Evolutionary conservation across 2,797 vertebrate species (phyloP), one percentile per base, ranked within the genome.

Genomic region (Sus cebifrons): DNA sequence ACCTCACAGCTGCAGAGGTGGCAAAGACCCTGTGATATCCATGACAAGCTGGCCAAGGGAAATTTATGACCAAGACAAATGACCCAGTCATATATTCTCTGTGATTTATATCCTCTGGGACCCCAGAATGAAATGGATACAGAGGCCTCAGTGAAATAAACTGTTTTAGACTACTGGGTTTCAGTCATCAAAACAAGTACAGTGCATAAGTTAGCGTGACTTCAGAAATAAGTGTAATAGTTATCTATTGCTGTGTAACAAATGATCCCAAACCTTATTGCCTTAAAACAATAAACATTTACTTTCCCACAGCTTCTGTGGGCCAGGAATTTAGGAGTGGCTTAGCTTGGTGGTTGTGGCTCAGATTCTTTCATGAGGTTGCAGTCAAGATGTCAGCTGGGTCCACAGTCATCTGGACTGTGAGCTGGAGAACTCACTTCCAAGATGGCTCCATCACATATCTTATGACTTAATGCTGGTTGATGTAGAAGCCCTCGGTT

Each of bases 281-380:
- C 6, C 21, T 94, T 71, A 81, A 64, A 74, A 88, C 65, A 83
- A 83, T 49, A 74, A 89, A 52, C 15, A 67, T 40, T 73, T 78
- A 87, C 86, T 81, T 73, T 40, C 25, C 6, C 20, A n/a, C 6
- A 58, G 32, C 58, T 71, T 73, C 23, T 49, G 7, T 8, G 82
- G 14, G 67, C 82, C 68, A 58, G n/a, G 15, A 82, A 32, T 88
- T 87, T 67, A 88, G 32, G n/a, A 44, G 44, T 64, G 58, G 20
- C 85, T 81, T 71, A 74, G n/a, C 32, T 88, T 65, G n/a, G 25
- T 73, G 65, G 60, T 49, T 67, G 49, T 49, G 32, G 27, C 20
- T 65, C 27, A 73, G 44, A 44, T 65, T 25, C 32, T 65, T 21
- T 73, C 49, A 9, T 13, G 52, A 74, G n/a, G 52, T 52, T 82